phyloP scores from a whole-genome alignment of 2,888 invertebrate species.

The Anarsia innoxiella region DNA sequence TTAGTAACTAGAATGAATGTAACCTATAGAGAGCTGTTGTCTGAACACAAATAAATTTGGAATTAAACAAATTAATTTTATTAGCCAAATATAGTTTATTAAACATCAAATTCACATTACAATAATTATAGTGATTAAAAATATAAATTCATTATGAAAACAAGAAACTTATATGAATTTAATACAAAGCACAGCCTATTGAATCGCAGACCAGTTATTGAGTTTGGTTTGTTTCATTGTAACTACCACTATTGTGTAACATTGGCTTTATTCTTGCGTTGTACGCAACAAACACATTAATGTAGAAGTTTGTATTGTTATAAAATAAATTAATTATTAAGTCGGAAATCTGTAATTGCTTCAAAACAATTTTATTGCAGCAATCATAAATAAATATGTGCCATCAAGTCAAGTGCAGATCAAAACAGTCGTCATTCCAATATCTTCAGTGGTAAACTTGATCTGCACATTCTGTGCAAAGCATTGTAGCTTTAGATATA shows the following conservation, averaged over 20 bases:
- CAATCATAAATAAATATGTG: no score
- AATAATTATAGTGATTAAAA: slow-evolving; percentile 36
- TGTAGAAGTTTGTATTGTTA: neutral
- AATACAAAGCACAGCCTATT: slow-evolving; percentile 68
- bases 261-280: no score
- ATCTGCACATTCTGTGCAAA: no score
- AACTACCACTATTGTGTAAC: no score
- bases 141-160: slow-evolving; percentile 34
- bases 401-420: no score
- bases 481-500: no score
- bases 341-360: no score
- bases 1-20: no score
- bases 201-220: slow-evolving; percentile 64
- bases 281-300: slow-evolving; percentile 2
- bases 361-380: no score
- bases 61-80: slow-evolving; percentile 7
- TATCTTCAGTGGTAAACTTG: no score
- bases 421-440: no score
- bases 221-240: slow-evolving; percentile 37
- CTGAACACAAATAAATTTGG: neutral
- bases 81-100: slow-evolving; percentile 52
- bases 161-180: slow-evolving; percentile 42
- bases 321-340: no score
- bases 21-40: neutral
- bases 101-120: slow-evolving; percentile 46